Percentiles rank a stretch among this genome's conserved stretches.
phyloP scores from a whole-genome alignment of 2,888 invertebrate genomes.

The Petrolisthes cinctipes region DNA sequence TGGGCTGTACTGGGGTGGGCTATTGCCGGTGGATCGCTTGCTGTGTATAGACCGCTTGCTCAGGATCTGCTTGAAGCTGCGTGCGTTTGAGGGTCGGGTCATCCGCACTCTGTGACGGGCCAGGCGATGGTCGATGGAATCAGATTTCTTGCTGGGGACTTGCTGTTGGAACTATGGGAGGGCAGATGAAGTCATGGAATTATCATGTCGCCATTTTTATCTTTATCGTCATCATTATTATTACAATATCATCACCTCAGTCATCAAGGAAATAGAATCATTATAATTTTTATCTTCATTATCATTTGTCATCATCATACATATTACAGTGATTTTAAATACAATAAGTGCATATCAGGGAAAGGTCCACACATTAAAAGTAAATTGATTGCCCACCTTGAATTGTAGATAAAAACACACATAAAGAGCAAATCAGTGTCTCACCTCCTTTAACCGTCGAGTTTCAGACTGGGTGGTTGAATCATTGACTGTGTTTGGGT shows the following conservation, averaged over 20 bases:
- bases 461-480: conserved; percentile 40
- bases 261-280: background rate
- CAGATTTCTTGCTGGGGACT: conserved; percentile 60
- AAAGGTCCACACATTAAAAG: background rate
- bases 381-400: background rate
- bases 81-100: conserved; percentile 29
- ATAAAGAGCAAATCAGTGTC: background rate
- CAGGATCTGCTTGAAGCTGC: conserved; percentile 48
- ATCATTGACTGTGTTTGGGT: conserved; percentile 53
- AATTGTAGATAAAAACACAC: background rate
- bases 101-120: conserved; percentile 19
- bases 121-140: conserved; percentile 30
- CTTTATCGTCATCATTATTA: background rate
- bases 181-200: background rate
- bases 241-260: background rate
- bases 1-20: background rate
- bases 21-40: conserved; percentile 42
- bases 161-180: conserved; percentile 31
- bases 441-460: background rate
- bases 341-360: background rate
- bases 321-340: background rate
- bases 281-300: background rate
- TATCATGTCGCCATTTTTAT: background rate
- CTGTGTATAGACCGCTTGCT: conserved; percentile 42
- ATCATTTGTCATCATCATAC: background rate